Base-by-base conservation (phyloP, 1,140 invertebrate genomes). In the Platyura marginata region DNA sequence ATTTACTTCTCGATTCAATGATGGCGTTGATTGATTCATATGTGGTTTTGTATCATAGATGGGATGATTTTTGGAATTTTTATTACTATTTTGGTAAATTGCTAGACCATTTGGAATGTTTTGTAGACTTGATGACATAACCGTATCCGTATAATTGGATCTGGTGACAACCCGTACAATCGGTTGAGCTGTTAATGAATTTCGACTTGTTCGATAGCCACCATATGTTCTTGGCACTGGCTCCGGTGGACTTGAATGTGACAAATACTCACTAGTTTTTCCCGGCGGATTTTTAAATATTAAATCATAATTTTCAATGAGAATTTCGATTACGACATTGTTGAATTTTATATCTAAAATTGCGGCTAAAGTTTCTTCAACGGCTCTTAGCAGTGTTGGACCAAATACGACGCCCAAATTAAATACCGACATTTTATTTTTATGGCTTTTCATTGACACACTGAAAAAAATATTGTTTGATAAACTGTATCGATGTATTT, bases 271-370 rank as follows among this genome's bases (percentile, higher is more conserved):
- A 18, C 2, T 34, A 19, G 9, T 43, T 56, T 55, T 48, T 48
- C 45, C 63, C 1, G 68, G 66, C 46, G 67, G 61, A 19, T 60
- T 67, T 47, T 69, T 67, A 51, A 75, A 71, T 55, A 94, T 81
- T 64, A 77, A 76, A 36, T 85, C 75, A 66, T 79, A 92, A 65
- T 96, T 83, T 50, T 91, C 84, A 44, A 97, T 91, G 25, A 98
- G 70, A 54, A 96, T 89, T 67, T 97, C 93, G 21, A 97, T 89
- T 38, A 97, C 86, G 50, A 96, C 85, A 67, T 97, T 97, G 61
- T 89, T 92, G 71, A 97, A 98, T 66, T 98, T 98, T 43, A 97
- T 90, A 60, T 98, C 91, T 73, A 97, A 83, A 54, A 98, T 96
- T 49, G 92, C 89, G 25, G 92, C 91, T 40, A 98, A 85, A 3